Conservation (phyloP, 1,140 invertebrate species). For the Venustaconcha ellipsiformis region DNA sequence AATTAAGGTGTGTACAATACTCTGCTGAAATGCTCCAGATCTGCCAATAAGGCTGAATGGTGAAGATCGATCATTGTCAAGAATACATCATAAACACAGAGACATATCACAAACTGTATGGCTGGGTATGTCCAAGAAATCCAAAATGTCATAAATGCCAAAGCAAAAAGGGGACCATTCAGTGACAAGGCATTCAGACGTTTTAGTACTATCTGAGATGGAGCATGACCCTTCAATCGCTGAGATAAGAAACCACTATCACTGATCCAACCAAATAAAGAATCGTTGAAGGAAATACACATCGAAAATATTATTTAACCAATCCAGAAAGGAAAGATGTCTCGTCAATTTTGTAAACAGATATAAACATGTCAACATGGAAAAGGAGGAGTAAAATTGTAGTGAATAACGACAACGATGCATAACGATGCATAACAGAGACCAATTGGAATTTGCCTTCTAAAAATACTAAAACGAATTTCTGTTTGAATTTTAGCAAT, state of each 20-base stretch:
- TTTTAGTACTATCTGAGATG: slow-evolving; percentile 47
- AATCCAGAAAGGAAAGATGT: slow-evolving; percentile 67
- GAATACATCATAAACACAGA: slow-evolving; percentile 68
- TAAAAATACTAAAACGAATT: no score
- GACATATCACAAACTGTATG: slow-evolving; percentile 65
- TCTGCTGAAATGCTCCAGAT: slow-evolving; percentile 61
- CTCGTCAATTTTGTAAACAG: slow-evolving; percentile 68
- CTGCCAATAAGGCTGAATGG: slow-evolving; percentile 66
- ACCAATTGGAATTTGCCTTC: slow-evolving; percentile 36
- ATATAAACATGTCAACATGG: slow-evolving; percentile 68
- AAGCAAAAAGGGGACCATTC: slow-evolving; percentile 63
- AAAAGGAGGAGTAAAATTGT: slow-evolving; percentile 66
- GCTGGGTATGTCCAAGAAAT: slow-evolving; percentile 60
- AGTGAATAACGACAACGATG: slow-evolving; percentile 59
- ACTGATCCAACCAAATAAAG: slow-evolving; percentile 68
- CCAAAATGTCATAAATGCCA: slow-evolving; percentile 65
- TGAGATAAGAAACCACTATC: slow-evolving; percentile 52
- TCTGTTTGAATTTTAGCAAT: no score
- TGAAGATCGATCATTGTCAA: slow-evolving; percentile 67
- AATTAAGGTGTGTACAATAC: slow-evolving; percentile 57
- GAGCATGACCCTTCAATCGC: slow-evolving; percentile 5
- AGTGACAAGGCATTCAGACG: slow-evolving; percentile 50
- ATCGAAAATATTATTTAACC: slow-evolving; percentile 66
- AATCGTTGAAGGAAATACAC: slow-evolving; percentile 68
- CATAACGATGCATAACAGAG: slow-evolving; percentile 64